Conservation (phyloP, 2,113 vertebrate genomes). For the Phalacrocorax aristotelis region DNA sequence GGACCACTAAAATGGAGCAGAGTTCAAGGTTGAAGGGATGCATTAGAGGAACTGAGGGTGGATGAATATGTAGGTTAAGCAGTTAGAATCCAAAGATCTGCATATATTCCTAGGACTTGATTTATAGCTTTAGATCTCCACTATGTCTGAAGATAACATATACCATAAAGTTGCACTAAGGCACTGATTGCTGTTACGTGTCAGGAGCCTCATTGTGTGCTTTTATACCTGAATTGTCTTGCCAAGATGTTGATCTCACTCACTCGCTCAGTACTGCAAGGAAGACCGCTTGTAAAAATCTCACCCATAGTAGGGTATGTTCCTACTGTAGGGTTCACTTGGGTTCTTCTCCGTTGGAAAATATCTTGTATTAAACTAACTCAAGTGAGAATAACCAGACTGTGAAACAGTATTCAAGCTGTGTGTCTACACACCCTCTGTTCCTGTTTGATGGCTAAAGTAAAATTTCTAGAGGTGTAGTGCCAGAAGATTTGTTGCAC, state of each 20-base stretch:
- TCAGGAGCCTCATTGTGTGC: background rate
- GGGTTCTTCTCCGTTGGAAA: background rate
- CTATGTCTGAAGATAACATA: background rate
- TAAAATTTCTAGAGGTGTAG: background rate
- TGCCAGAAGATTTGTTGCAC: background rate
- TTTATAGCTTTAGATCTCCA: background rate
- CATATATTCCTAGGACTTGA: background rate
- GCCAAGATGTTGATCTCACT: background rate
- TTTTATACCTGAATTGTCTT: background rate
- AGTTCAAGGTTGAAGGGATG: background rate
- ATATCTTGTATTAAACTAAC: background rate
- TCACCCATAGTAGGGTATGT: background rate
- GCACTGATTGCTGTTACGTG: background rate
- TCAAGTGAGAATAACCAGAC: background rate
- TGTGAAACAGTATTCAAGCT: background rate
- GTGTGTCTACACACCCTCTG: background rate
- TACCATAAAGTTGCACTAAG: background rate
- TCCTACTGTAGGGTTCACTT: background rate
- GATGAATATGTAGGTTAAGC: background rate
- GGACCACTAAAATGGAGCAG: background rate
- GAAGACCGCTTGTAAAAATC: background rate
- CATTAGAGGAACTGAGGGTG: background rate
- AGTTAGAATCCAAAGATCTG: background rate
- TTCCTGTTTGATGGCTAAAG: background rate
- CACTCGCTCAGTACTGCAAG: background rate